Conservation (phyloP, 2,797 vertebrate species). For the Sebastes trivittatus region DNA sequence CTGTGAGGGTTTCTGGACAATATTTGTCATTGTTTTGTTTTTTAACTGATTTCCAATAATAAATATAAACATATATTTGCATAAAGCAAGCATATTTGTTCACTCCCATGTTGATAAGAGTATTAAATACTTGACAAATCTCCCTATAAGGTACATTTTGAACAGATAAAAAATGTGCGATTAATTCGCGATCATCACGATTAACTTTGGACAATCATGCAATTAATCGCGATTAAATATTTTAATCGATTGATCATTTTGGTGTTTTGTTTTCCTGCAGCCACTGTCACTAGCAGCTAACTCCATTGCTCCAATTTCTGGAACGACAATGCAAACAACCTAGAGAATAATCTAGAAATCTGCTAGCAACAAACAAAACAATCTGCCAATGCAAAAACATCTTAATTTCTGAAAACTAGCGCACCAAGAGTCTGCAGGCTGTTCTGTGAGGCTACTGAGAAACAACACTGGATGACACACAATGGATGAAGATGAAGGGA, state of each 20-base stretch:
- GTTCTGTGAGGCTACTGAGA: background rate
- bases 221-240: too few relatives aligned
- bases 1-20: too few relatives aligned
- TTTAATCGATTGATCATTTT: background rate
- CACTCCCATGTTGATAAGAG: too few relatives aligned
- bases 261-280: background rate
- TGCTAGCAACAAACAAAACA: background rate
- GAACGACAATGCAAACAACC: background rate
- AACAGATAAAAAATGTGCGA: too few relatives aligned
- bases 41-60: accelerated
- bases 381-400: background rate
- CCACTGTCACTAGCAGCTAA: background rate
- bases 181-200: too few relatives aligned
- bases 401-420: background rate
- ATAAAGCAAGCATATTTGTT: accelerated
- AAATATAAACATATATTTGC: accelerated
- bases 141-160: too few relatives aligned
- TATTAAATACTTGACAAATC: too few relatives aligned
- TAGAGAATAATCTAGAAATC: background rate
- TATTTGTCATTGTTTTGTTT: too few relatives aligned
- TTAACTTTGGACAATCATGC: too few relatives aligned
- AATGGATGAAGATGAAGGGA: background rate
- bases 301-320: background rate
- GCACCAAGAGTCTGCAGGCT: background rate
- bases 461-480: background rate